Conservation (phyloP, 2,888 invertebrate species). For the Notodonta ziczac region DNA sequence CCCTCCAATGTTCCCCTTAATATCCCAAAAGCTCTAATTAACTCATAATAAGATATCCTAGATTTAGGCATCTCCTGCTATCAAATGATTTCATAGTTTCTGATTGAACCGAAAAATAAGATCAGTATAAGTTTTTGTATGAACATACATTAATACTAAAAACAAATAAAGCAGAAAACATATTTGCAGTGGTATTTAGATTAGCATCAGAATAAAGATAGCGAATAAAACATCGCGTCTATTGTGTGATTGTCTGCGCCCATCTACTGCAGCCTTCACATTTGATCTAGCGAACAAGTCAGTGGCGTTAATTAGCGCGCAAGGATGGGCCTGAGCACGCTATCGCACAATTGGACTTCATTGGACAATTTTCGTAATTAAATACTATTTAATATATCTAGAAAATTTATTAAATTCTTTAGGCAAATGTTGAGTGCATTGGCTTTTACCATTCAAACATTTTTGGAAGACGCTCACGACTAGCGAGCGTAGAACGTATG, state of each 20-base stretch:
- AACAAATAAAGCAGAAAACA: not conserved
- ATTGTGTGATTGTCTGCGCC: not conserved
- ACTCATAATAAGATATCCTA: no score
- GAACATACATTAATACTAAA: not conserved
- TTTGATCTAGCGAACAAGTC: not conserved
- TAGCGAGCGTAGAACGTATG: no score
- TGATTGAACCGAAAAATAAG: no score
- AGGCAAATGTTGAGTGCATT: not conserved
- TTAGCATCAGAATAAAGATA: not conserved
- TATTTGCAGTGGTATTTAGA: not conserved
- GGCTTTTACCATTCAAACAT: no score
- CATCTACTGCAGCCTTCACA: not conserved
- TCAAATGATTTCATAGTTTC: no score
- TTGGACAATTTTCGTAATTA: not conserved
- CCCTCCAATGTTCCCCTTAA: no score
- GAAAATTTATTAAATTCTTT: no score
- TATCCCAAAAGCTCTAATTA: no score
- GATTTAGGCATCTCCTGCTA: no score
- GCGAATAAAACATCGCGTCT: not conserved
- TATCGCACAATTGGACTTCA: not conserved
- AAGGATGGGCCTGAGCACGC: not conserved
- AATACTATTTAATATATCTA: not conserved
- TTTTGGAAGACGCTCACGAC: no score
- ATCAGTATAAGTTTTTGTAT: no score
- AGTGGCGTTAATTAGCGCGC: not conserved